Conservation (phyloP, 1,140 invertebrate species). For the Zeugodacus cucurbitae region DNA sequence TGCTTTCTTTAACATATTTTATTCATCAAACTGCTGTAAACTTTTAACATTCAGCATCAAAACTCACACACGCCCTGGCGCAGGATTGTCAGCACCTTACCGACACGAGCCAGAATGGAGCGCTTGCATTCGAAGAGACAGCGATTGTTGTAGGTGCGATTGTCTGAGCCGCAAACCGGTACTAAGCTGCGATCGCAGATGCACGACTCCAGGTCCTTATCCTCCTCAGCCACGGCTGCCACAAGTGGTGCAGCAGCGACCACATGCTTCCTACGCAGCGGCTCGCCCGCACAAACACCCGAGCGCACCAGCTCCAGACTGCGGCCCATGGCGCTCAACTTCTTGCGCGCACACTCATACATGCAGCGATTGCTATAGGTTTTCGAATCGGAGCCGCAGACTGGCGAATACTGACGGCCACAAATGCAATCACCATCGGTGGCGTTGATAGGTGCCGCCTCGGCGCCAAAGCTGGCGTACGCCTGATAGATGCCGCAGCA, state of each 20-base stretch:
- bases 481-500: not conserved
- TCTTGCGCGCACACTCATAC: conserved; percentile 4
- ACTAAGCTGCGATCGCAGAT: conserved; percentile 50
- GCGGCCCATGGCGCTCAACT: not conserved
- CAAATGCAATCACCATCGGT: not conserved
- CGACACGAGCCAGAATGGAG: conserved; percentile 41
- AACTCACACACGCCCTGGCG: conserved; percentile 47
- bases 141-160: conserved; percentile 51
- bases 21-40: not conserved
- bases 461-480: not conserved
- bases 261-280: no score
- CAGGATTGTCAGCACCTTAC: conserved; percentile 44
- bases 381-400: not conserved
- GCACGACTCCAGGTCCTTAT: conserved; percentile 43
- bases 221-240: not conserved
- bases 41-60: not conserved
- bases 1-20: not conserved
- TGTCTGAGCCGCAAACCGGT: conserved; percentile 54
- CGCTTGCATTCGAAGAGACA: conserved; percentile 51
- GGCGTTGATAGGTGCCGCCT: not conserved
- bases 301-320: not conserved
- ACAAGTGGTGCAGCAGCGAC: not conserved
- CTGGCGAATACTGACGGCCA: not conserved
- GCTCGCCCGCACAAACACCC: not conserved
- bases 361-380: not conserved